Percentiles rank a stretch among this genome's conserved stretches.
Evolutionary conservation across 2,888 invertebrate species (phyloP).

Genomic region (Graphium colonna): DNA sequence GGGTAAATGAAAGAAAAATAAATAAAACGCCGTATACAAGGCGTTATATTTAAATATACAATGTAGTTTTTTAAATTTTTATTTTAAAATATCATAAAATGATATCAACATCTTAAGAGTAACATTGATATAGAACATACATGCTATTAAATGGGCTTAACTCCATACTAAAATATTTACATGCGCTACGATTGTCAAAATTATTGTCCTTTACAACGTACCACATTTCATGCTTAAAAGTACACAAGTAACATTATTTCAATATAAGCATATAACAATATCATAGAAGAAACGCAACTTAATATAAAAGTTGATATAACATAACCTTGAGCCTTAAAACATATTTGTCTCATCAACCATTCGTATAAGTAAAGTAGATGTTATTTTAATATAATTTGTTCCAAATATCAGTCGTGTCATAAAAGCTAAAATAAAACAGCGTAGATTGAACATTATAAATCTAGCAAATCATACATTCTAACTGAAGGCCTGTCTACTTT

Average conservation of each 20-base stretch:
- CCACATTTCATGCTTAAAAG: no score
- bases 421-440: no score
- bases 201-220: constrained; percentile 61
- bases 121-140: constrained; percentile 71
- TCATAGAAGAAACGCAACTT: no score
- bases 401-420: no score
- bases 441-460: no score
- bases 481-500: no score
- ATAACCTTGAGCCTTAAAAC: no score
- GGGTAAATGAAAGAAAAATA: no score
- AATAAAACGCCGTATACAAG: no score
- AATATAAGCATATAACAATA: not conserved
- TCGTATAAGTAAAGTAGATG: constrained; percentile 4
- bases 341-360: no score
- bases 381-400: not conserved
- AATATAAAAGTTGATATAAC: no score
- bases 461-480: not conserved
- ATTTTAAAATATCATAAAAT: constrained; percentile 78
- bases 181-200: constrained; percentile 51
- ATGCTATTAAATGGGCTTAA: constrained; percentile 54
- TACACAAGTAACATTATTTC: no score
- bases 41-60: not conserved
- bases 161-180: constrained; percentile 56
- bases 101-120: constrained; percentile 77
- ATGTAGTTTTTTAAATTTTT: constrained; percentile 58